Evolutionary conservation across 2,888 invertebrate genomes (phyloP).

Genomic region (Chaetoderma sp.): DNA sequence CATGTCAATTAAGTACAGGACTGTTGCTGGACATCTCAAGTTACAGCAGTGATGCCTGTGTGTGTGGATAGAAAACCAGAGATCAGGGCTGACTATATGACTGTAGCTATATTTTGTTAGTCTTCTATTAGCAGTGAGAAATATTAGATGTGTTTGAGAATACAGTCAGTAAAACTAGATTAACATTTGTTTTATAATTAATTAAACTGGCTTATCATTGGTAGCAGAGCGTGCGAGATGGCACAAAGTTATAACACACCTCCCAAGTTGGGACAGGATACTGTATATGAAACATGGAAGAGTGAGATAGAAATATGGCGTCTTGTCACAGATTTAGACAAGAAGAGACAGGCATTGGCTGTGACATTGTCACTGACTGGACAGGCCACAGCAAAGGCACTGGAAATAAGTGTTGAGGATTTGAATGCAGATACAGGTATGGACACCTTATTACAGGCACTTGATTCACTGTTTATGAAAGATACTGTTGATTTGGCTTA

Average conservation of each 20-base stretch:
- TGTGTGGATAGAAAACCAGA: too few relatives aligned
- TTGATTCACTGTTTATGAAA: conserved; percentile 1
- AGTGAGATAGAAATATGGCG: conserved; percentile 9
- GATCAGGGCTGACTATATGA: too few relatives aligned
- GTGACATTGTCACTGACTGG: conserved; percentile 8
- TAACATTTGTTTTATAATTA: too few relatives aligned
- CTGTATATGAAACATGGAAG: conserved; percentile 9
- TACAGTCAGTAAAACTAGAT: too few relatives aligned
- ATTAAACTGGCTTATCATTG: neutral
- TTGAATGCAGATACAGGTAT: neutral
- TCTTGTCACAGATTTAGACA: conserved; percentile 11
- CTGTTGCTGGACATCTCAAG: too few relatives aligned
- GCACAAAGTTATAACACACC: neutral
- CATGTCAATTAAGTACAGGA: too few relatives aligned
- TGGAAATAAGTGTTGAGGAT: neutral
- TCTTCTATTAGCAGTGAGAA: too few relatives aligned
- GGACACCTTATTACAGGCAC: neutral
- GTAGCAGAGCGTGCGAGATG: neutral
- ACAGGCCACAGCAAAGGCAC: conserved; percentile 2
- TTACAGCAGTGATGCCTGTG: too few relatives aligned
- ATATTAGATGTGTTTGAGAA: too few relatives aligned
- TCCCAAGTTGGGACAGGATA: neutral
- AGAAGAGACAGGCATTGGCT: conserved; percentile 10
- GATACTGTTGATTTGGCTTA: conserved; percentile 3
- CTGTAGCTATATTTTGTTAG: too few relatives aligned